Evolutionary conservation across 2,113 vertebrate genomes (phyloP).

Genomic region (Laticauda colubrina): DNA sequence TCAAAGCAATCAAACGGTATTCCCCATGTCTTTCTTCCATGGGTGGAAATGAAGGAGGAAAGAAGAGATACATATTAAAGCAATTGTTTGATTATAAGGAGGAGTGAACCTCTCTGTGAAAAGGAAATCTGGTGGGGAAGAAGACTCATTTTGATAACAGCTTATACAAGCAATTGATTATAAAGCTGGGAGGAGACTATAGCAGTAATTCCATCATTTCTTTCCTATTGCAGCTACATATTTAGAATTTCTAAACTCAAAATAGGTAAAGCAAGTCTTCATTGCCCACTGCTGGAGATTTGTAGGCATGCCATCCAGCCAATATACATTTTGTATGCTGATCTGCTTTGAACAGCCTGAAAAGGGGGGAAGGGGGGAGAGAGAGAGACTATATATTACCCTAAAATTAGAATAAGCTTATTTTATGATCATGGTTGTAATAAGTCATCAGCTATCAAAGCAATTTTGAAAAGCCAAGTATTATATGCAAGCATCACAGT

Average conservation of each 20-base stretch:
- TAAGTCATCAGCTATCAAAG: constrained; percentile 6
- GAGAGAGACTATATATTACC: not conserved
- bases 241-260: constrained; percentile 17
- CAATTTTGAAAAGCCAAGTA: not conserved
- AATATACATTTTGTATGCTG: not conserved
- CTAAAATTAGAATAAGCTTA: not conserved
- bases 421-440: constrained; percentile 30
- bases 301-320: not conserved
- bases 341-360: not conserved
- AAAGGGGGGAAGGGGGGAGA: not conserved
- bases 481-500: not conserved
- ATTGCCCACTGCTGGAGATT: constrained; percentile 50
- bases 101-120: not conserved
- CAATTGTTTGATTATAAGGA: not conserved
- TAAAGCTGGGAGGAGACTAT: not conserved
- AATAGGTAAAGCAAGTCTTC: constrained; percentile 37
- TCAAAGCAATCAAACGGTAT: not conserved
- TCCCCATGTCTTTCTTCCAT: not conserved
- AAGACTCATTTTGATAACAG: constrained; percentile 17
- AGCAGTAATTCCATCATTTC: constrained; percentile 5
- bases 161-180: constrained; percentile 3
- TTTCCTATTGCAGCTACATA: not conserved
- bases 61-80: not conserved
- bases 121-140: not conserved
- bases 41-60: not conserved